Conservation (phyloP, 92 coral and sea anemone genomes). For the Epizoanthus illoricatus region DNA sequence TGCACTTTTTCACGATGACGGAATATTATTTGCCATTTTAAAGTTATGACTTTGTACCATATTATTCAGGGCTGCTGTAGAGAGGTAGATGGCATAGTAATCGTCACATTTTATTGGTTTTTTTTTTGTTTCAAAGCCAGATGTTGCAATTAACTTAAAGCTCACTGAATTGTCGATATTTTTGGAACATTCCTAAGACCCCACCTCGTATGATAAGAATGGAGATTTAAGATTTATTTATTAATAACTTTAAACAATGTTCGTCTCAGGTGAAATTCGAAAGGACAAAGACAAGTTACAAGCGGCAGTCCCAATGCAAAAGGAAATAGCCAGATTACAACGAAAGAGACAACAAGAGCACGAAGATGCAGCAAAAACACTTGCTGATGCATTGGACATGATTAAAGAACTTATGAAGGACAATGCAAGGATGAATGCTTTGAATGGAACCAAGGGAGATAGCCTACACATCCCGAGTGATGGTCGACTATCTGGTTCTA, state of each 20-base stretch:
- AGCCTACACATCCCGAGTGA: neutral
- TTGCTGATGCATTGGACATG: conserved; percentile 69
- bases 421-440: neutral
- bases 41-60: too few relatives aligned
- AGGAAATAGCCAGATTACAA: conserved; percentile 77
- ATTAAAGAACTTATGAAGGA: conserved; percentile 55
- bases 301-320: conserved; percentile 64
- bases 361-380: conserved; percentile 54
- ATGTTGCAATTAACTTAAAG: too few relatives aligned
- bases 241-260: neutral
- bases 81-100: too few relatives aligned
- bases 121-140: too few relatives aligned
- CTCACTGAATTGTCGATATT: too few relatives aligned
- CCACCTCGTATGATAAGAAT: too few relatives aligned
- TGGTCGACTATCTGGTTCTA: neutral
- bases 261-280: conserved; percentile 26
- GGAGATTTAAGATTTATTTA: too few relatives aligned
- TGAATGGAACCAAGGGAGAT: neutral
- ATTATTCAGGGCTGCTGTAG: too few relatives aligned
- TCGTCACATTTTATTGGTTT: too few relatives aligned
- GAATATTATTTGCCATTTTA: too few relatives aligned
- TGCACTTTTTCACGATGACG: too few relatives aligned
- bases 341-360: conserved; percentile 78
- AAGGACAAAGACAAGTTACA: conserved; percentile 64
- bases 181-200: too few relatives aligned